Evolutionary conservation across 2,888 invertebrate species (phyloP).

Genomic region (Folsomia candida): DNA sequence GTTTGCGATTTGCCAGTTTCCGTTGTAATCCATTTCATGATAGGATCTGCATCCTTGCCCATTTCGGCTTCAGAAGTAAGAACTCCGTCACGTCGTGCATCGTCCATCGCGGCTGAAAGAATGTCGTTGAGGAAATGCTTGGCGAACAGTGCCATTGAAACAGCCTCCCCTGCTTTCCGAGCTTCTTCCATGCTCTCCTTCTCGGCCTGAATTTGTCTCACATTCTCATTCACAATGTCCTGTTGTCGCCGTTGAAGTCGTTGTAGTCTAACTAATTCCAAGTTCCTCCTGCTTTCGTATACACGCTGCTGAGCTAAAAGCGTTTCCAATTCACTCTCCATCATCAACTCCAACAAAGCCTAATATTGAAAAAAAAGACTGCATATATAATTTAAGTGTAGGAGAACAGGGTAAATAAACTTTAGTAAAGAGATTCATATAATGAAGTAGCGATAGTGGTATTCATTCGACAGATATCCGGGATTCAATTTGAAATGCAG

Average conservation of each 20-base stretch:
- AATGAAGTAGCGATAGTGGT: too few relatives aligned
- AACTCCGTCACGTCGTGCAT: not conserved
- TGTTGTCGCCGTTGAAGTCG: not conserved
- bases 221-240: not conserved
- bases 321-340: slow-evolving; percentile 12
- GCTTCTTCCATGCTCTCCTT: not conserved
- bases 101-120: not conserved
- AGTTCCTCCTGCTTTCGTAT: not conserved
- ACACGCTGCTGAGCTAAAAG: slow-evolving; percentile 3
- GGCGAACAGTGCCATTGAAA: not conserved
- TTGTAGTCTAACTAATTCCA: not conserved
- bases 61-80: too few relatives aligned
- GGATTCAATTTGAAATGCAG: too few relatives aligned
- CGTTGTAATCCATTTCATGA: not conserved
- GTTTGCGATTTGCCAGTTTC: not conserved
- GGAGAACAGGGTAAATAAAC: not conserved
- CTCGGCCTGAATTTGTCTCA: slow-evolving; percentile 6
- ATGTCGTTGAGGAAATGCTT: not conserved
- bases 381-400: not conserved
- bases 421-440: too few relatives aligned
- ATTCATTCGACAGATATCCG: too few relatives aligned
- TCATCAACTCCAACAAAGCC: slow-evolving; percentile 19
- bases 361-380: not conserved
- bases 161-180: not conserved
- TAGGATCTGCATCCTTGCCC: not conserved